These are phyloP conservation scores for Nephrotoma flavescens DNA, from an alignment of 2,888 invertebrate genomes.

Conservation along the genomic window DNA sequence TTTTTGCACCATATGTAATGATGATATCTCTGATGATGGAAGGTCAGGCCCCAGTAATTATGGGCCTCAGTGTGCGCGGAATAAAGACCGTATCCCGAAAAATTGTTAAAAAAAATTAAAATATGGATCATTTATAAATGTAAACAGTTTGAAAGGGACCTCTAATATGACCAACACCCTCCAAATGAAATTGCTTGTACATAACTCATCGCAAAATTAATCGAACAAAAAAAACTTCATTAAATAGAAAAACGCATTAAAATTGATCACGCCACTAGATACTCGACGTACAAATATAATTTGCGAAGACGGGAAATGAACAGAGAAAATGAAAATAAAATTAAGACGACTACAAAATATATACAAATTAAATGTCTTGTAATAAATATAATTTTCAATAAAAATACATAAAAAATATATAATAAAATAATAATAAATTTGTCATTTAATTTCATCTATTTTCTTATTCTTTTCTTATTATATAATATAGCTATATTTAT, in stretches of 20 bases:
- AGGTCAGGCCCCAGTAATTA: no score
- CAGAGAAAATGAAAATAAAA: not conserved
- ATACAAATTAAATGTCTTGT: not conserved
- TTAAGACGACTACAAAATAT: not conserved
- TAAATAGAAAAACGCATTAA: not conserved
- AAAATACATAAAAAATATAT: not conserved
- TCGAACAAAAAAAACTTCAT: not conserved
- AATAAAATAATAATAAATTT: not conserved
- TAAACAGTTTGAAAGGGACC: no score
- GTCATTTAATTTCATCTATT: not conserved
- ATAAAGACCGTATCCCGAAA: no score
- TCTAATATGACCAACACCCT: no score
- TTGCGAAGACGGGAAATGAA: not conserved
- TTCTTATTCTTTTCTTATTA: not conserved
- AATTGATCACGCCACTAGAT: not conserved
- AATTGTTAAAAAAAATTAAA: no score
- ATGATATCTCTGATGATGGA: no score
- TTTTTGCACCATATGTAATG: no score
- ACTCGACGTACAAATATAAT: not conserved
- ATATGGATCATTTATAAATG: no score
- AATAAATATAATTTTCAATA: not conserved
- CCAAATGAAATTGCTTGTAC: not conserved
- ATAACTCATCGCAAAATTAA: not conserved
- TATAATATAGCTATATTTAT: not conserved
- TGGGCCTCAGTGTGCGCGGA: no score